Evolutionary conservation across 1,140 invertebrate genomes (phyloP).

Genomic region (Lamellibrachia luymesi): DNA sequence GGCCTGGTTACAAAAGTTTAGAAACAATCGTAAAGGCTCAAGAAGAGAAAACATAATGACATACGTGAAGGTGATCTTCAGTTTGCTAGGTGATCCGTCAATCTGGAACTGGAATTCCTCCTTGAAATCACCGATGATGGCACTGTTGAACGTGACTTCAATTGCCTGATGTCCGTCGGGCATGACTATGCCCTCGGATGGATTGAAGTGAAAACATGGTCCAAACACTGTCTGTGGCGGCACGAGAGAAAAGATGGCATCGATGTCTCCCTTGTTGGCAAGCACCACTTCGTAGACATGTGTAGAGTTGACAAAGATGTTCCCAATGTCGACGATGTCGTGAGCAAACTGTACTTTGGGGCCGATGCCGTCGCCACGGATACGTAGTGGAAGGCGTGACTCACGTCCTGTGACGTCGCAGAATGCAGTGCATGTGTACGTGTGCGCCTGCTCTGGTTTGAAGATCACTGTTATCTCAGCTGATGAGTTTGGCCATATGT

Average conservation of each 20-base stretch:
- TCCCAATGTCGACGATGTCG: conserved; percentile 54
- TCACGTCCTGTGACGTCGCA: conserved; percentile 57
- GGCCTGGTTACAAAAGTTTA: no score
- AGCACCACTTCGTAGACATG: conserved; percentile 56
- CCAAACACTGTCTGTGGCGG: conserved; percentile 47
- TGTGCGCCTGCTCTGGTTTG: conserved; percentile 52
- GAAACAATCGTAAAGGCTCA: background rate
- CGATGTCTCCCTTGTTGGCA: conserved; percentile 57
- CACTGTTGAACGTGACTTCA: conserved; percentile 47
- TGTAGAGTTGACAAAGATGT: conserved; percentile 54
- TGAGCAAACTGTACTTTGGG: conserved; percentile 55
- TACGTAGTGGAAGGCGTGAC: conserved; percentile 50
- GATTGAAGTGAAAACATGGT: conserved; percentile 55
- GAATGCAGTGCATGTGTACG: conserved; percentile 51
- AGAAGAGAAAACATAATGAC: conserved; percentile 23
- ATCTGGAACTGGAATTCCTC: conserved; percentile 55
- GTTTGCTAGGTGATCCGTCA: conserved; percentile 49
- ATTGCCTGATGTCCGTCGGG: conserved; percentile 56
- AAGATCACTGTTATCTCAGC: conserved; percentile 53
- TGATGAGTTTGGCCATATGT: conserved; percentile 56
- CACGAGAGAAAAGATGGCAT: conserved; percentile 54
- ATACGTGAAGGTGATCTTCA: conserved; percentile 49
- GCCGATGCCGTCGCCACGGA: conserved; percentile 54
- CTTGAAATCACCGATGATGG: conserved; percentile 53
- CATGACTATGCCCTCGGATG: conserved; percentile 54